phyloP scores from a whole-genome alignment of 2,888 invertebrate genomes.

The Alviniconcha strummeri region DNA sequence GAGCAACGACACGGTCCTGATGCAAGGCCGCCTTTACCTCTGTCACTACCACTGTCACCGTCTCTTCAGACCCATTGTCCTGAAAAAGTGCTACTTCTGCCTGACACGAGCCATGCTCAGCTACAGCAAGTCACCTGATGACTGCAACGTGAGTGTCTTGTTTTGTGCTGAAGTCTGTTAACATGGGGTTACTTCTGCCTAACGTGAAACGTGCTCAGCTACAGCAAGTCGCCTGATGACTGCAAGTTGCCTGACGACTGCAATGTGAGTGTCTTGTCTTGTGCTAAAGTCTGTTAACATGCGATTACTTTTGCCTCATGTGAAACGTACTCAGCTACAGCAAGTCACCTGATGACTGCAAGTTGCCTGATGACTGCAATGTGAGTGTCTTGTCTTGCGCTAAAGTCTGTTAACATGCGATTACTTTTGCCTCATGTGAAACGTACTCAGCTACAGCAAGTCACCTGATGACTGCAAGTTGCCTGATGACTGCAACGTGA shows the following conservation, averaged over 20 bases:
- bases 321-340: conserved; percentile 51
- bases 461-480: conserved; percentile 37
- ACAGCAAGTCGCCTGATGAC: conserved; percentile 48
- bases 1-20: conserved; percentile 50
- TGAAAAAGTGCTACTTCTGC: conserved; percentile 60
- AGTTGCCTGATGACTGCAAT: conserved; percentile 38
- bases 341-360: conserved; percentile 43
- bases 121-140: conserved; percentile 53
- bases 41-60: conserved; percentile 51
- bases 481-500: conserved; percentile 39
- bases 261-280: conserved; percentile 28
- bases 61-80: conserved; percentile 49
- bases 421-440: conserved; percentile 56
- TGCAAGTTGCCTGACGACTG: conserved; percentile 39
- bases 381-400: conserved; percentile 19
- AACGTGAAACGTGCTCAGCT: conserved; percentile 50
- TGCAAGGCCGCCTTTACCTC: conserved; percentile 55
- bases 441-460: conserved; percentile 51
- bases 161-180: conserved; percentile 19
- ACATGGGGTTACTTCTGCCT: conserved; percentile 60
- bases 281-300: conserved; percentile 40
- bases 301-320: conserved; percentile 58
- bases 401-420: conserved; percentile 47
- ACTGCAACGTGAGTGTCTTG: conserved; percentile 37
- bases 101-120: conserved; percentile 52